Evolutionary conservation across 2,113 vertebrate species (phyloP).

Genomic region (Pelvicachromis taeniatus): DNA sequence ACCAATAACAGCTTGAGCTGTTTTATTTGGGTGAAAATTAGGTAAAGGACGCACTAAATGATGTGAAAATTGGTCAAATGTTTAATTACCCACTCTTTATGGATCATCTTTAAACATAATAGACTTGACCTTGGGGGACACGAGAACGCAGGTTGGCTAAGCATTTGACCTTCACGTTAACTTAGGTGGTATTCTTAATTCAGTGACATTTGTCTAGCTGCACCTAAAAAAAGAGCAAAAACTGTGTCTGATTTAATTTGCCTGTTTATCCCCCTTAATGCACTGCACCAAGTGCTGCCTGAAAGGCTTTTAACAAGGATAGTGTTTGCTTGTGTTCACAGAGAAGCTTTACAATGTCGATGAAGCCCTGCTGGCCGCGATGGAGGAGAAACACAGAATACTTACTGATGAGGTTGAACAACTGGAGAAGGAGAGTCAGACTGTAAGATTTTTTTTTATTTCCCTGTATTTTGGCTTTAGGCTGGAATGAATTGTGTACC

Average conservation of each 20-base stretch:
- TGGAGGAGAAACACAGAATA: constrained; percentile 78
- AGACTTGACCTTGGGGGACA: neutral
- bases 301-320: neutral
- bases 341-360: constrained; percentile 89
- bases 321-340: constrained; percentile 41
- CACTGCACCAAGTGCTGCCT: neutral
- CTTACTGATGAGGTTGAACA: constrained; percentile 81
- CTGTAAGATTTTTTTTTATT: constrained; percentile 61
- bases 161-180: neutral
- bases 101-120: neutral
- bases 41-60: neutral
- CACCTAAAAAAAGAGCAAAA: neutral
- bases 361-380: constrained; percentile 74
- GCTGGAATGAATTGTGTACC: neutral
- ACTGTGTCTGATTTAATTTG: neutral
- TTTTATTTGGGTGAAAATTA: neutral
- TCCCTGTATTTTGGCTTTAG: neutral
- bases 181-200: neutral
- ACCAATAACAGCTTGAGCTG: neutral
- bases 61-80: neutral
- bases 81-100: neutral
- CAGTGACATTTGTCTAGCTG: neutral
- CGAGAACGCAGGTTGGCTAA: neutral
- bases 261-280: neutral
- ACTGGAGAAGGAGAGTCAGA: constrained; percentile 87